phyloP scores from a whole-genome alignment of 2,797 vertebrate genomes.

The Alosa sapidissima region DNA sequence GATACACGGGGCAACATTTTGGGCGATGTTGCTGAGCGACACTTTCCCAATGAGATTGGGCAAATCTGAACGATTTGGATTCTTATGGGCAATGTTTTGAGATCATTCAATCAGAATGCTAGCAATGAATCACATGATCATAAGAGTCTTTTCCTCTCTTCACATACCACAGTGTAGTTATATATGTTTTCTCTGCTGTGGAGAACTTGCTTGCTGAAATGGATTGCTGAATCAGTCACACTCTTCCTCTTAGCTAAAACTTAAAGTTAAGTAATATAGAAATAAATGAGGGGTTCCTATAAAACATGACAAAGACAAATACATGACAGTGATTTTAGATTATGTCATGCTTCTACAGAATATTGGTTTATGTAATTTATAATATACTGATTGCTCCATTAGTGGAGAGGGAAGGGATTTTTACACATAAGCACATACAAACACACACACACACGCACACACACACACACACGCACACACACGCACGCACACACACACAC shows the following conservation, averaged over 20 bases:
- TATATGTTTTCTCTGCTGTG: no score
- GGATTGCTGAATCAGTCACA: background rate
- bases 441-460: background rate
- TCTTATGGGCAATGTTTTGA: no score
- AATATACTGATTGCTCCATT: slow-evolving; percentile 23
- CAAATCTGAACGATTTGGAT: no score
- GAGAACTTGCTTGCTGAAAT: no score
- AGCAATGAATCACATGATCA: no score
- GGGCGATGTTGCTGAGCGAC: no score
- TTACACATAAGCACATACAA: background rate
- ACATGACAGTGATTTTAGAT: background rate
- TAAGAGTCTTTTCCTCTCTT: no score
- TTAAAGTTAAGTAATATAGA: background rate
- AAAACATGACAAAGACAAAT: background rate
- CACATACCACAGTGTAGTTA: no score
- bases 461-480: background rate
- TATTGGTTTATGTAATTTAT: slow-evolving; percentile 9
- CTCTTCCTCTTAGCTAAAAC: background rate
- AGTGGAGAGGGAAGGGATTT: slow-evolving; percentile 7
- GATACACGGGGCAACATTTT: no score
- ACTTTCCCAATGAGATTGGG: no score
- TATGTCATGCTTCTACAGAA: background rate
- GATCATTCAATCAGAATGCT: no score
- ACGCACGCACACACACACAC: background rate
- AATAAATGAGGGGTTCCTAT: background rate